Evolutionary conservation across 1,140 invertebrate genomes (phyloP), one percentile per base, ranked within the genome.

Genomic region (Rhagoletis pomonella): DNA sequence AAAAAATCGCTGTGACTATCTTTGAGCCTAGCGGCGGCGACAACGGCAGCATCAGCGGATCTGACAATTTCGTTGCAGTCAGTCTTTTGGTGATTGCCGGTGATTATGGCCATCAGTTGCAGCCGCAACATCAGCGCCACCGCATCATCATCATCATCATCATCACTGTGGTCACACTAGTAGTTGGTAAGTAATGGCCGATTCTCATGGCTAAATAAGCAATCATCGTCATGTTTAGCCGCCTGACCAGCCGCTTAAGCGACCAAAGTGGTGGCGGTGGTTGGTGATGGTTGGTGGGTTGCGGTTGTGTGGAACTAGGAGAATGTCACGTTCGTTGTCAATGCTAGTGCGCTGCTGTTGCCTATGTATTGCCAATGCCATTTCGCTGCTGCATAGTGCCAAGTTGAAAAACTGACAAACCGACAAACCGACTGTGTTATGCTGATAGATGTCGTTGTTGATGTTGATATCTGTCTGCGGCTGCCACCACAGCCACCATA

Each of bases 141-240:
- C 64, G 59, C 55, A 85, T 12, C 84, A 50, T 42, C 39, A 47
- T 86, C 64, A 58, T 14, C 44, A 6, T n/a, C 84, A 29, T 29
- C n/a, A 17, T 60, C 42, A 62, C 60, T n/a, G 14, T 60, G 58
- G 29, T 29, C 29, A 29, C 55, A 62, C 59, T 60, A 17, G 42
- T 81, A 17, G 39, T 42, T 17, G 29, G 58, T 85, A 62, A 85
- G 84, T 85, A 60, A 59, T 85, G 73, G 58, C 17, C 59, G 19
- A 86, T 62, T 85, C 84, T 86, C 42, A 90, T 90, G 88, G 89
- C 89, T 92, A 92, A 92, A 90, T 92, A 92, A 92, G 91, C 91
- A 91, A 92, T 92, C 91, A 92, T 91, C 91, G 89, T 89, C 89
- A 89, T 89, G 85, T 69, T 64, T 64, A 69, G 60, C 58, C 65